Base-by-base conservation (phyloP, 2,797 vertebrate species). In the Eurystomus glaucurus region DNA sequence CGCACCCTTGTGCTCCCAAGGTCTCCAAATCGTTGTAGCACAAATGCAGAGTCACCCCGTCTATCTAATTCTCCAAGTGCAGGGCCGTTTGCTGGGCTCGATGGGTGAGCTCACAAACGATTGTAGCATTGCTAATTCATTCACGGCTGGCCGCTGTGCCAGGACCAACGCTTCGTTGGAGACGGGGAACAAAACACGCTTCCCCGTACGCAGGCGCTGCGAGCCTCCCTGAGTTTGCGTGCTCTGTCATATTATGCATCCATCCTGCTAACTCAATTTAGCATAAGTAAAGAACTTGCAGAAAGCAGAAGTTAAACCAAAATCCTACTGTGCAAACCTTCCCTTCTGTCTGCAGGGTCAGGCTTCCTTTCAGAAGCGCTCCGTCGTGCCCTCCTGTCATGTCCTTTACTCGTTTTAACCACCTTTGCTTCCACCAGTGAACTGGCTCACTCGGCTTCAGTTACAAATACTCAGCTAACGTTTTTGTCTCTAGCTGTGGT, bases 121-220 rank as follows among this genome's bases (percentile, higher is more conserved):
- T 14, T 80, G 69, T 72, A 69, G 74, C 82, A 28, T 77, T 35
- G 25, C 86, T 94, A 72, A 88, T 90, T 72, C 79, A 72, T 60
- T 90, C 69, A 74, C 39, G 76, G 50, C 78, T 90, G 5, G 1
- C 64, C 81, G 78, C 78, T 45, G 50, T 72, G 79, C 83, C 74
- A 55, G 58, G 64, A 46, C 57, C 26, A 64, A 65, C 1, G 10
- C 80, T 85, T 82, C 80, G 50, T 78, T 78, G 85, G 69, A 60
- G 64, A 28, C 50, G 64, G 50, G 74, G 78, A 84, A 76, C 39
- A 62, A 64, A 87, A 54, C 60, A 64, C 1, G 3, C 20, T 83
- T 33, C 61, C 61, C 69, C 33, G 13, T 41, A 33, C 5, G 26
- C 66, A 46, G 46, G 11, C 45, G 9, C 62, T 33, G 57, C n/a